phyloP scores from a whole-genome alignment of 2,888 invertebrate genomes.

The Phoenoteleia sp. region DNA sequence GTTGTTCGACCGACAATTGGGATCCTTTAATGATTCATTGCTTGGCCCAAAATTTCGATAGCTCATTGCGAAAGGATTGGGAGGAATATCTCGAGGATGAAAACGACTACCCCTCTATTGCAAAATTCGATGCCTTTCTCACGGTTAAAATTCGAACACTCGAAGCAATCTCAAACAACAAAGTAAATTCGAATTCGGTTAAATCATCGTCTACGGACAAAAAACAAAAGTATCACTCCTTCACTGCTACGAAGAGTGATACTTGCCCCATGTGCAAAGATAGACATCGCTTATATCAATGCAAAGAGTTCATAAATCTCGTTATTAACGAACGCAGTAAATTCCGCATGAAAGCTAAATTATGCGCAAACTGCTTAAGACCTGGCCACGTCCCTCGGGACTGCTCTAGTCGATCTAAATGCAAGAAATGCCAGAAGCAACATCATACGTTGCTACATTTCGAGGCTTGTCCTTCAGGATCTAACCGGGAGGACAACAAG shows the following conservation, averaged over 20 bases:
- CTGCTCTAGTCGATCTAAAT: not conserved
- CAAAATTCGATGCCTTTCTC: too few relatives aligned
- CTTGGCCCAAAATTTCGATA: conserved; percentile 1
- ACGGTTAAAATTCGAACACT: too few relatives aligned
- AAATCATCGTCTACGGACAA: not conserved
- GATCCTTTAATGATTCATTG: too few relatives aligned
- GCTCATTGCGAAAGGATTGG: not conserved
- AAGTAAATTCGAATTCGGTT: too few relatives aligned
- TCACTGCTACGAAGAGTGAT: not conserved
- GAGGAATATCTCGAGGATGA: not conserved
- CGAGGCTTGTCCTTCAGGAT: not conserved
- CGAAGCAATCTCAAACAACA: too few relatives aligned
- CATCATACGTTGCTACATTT: conserved; percentile 9
- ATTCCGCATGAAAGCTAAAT: conserved; percentile 1
- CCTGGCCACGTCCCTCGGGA: not conserved
- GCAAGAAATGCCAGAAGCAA: not conserved
- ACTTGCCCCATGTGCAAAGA: not conserved
- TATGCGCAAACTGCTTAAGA: conserved; percentile 16
- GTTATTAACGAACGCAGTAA: not conserved
- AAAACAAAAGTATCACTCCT: not conserved
- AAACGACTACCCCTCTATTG: too few relatives aligned
- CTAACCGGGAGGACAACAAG: too few relatives aligned
- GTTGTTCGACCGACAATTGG: too few relatives aligned
- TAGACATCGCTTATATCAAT: not conserved
- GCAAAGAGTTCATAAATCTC: not conserved